phyloP scores from a whole-genome alignment of 2,888 invertebrate genomes.

The Leistus spinibarbis region DNA sequence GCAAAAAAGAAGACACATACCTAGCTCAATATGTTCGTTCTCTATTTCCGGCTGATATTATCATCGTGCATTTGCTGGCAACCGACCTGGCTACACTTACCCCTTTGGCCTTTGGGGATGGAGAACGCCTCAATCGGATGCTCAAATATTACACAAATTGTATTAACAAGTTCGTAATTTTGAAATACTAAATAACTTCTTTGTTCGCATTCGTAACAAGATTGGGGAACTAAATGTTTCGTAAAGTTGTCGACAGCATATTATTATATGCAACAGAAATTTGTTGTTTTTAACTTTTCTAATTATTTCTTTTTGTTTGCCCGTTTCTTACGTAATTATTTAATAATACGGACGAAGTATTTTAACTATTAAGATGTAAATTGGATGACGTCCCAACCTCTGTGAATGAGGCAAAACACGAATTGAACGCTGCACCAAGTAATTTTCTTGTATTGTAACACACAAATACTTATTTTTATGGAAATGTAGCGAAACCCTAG shows the following conservation, averaged over 20 bases:
- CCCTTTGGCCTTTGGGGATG: neutral
- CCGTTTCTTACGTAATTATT: neutral
- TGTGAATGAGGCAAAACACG: neutral
- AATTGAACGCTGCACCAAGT: neutral
- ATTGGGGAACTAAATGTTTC: neutral
- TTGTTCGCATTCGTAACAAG: neutral
- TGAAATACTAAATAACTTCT: neutral
- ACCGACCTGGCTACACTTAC: too few species aligned
- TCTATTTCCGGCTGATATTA: neutral
- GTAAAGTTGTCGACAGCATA: neutral
- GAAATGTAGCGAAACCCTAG: too few species aligned
- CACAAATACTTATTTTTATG: too few species aligned
- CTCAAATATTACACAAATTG: neutral
- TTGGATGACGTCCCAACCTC: neutral
- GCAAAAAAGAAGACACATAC: neutral
- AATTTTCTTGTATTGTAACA: too few species aligned
- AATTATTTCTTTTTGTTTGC: neutral
- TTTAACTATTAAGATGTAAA: neutral
- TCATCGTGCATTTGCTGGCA: neutral
- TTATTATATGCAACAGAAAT: too few species aligned
- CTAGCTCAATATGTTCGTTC: neutral
- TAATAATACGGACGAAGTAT: neutral
- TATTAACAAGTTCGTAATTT: neutral
- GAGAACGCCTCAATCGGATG: neutral
- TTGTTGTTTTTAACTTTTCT: neutral